Evolutionary conservation across 2,797 vertebrate species (phyloP), one percentile per base, ranked within the genome.

Genomic region (Synanceia verrucosa): DNA sequence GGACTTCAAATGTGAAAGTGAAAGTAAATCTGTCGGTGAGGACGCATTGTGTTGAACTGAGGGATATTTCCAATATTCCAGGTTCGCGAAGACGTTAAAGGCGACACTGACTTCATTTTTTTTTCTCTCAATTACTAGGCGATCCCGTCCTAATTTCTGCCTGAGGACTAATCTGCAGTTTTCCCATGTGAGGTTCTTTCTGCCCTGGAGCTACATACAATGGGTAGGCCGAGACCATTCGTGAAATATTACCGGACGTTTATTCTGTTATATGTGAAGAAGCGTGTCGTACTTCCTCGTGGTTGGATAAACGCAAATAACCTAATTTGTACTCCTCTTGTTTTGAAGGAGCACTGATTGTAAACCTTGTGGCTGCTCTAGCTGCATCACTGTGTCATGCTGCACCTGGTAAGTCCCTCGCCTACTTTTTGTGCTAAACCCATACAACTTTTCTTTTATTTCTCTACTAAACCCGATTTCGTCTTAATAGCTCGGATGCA

Each of bases 401-500:
- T 12, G 61, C 77, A 0, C 36, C 84, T 0, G 65, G 87, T 89
- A 46, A 77, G 65, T 53, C 11, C 1, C 29, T 14, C 16, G 33
- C 2, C 34, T 11, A 23, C 2, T n/a, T 34, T 24, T 19, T 34
- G 44, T 51, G 10, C 4, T 9, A 19, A n/a, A 33, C 9, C 1
- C 12, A 8, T 16, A n/a, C 13, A 11, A 31, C n/a, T 39, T 39
- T 6, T 3, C 26, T 52, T 48, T 31, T 8, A 31, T 53, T 13
- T 39, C 23, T 10, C 9, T 19, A 39, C 14, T 18, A 31, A 47
- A 46, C 19, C 4, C 19, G 9, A 23, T 23, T 2, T 9, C 11
- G 44, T 47, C 18, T 43, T 48, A 41, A 14, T 26, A 12, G 47
- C 14, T 26, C 4, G 9, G 16, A 18, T 23, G 14, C 26, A 24